Conservation (phyloP, 2,888 invertebrate species). For the Eupithecia inturbata region DNA sequence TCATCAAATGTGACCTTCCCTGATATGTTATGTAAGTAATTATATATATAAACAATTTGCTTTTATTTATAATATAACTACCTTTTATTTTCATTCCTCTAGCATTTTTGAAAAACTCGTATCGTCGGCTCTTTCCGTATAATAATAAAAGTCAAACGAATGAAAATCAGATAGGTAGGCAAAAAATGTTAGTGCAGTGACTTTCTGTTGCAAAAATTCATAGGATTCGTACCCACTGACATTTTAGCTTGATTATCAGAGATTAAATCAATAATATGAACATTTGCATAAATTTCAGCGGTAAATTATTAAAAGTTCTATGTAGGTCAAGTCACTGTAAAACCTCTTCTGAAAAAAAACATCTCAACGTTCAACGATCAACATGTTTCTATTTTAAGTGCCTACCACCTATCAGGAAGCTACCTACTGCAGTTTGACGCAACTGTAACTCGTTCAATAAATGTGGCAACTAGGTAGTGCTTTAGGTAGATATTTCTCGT, state of each 20-base stretch:
- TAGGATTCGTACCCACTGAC: too few species aligned
- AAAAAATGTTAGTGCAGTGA: too few species aligned
- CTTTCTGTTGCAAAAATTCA: too few species aligned
- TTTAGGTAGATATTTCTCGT: neutral
- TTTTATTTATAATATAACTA: neutral
- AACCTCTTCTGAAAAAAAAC: too few species aligned
- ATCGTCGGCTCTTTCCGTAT: too few species aligned
- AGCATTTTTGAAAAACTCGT: neutral
- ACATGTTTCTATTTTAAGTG: too few species aligned
- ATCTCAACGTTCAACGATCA: too few species aligned
- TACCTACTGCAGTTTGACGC: constrained; percentile 9
- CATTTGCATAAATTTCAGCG: too few species aligned
- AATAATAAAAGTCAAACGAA: neutral
- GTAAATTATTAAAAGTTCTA: too few species aligned
- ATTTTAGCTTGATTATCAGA: too few species aligned
- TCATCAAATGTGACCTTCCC: neutral
- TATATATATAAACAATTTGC: neutral
- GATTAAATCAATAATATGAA: too few species aligned
- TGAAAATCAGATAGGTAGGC: neutral
- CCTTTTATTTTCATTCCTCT: neutral
- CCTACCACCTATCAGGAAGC: constrained; percentile 3
- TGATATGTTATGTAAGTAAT: neutral
- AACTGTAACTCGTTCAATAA: constrained; percentile 21
- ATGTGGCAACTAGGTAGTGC: constrained; percentile 13
- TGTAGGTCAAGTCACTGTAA: too few species aligned